Percentiles rank a stretch among this genome's conserved stretches.
Conservation (phyloP, 2,888 invertebrate genomes). For the Stegophylla sp. region DNA sequence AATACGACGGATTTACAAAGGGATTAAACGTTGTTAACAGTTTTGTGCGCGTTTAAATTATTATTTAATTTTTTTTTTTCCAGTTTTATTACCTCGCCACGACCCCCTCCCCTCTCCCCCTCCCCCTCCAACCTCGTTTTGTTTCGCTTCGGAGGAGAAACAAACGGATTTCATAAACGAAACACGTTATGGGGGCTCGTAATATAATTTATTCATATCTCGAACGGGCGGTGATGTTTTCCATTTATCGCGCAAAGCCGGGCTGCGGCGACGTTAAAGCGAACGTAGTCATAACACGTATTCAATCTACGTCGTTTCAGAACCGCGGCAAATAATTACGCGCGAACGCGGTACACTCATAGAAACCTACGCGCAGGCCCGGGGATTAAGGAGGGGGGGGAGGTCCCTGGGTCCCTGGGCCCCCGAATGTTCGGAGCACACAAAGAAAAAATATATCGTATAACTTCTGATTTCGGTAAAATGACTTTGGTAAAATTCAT, state of each 20-base stretch:
- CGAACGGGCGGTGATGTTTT: neutral
- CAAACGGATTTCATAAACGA: constrained; percentile 10
- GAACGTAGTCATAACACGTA: neutral
- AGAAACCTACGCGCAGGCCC: too few relatives aligned
- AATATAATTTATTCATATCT: constrained; percentile 1
- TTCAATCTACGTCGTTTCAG: neutral
- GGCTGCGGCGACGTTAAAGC: neutral
- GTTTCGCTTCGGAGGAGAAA: neutral
- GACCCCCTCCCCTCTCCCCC: too few relatives aligned
- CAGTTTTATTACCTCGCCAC: too few relatives aligned
- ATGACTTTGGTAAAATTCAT: too few relatives aligned
- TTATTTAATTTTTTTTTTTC: neutral
- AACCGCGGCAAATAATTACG: neutral
- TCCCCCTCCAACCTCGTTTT: too few relatives aligned
- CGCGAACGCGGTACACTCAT: too few relatives aligned
- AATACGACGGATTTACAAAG: constrained; percentile 22
- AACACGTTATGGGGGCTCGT: neutral
- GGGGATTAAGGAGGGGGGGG: too few relatives aligned
- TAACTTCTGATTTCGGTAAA: too few relatives aligned
- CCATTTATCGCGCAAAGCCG: neutral
- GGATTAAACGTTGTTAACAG: constrained; percentile 50
- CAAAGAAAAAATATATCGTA: too few relatives aligned
- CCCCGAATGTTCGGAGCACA: too few relatives aligned
- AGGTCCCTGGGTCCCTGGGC: too few relatives aligned
- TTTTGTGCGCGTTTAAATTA: neutral